phyloP scores from a whole-genome alignment of 1,140 invertebrate species.

The Chironomus tepperi region DNA sequence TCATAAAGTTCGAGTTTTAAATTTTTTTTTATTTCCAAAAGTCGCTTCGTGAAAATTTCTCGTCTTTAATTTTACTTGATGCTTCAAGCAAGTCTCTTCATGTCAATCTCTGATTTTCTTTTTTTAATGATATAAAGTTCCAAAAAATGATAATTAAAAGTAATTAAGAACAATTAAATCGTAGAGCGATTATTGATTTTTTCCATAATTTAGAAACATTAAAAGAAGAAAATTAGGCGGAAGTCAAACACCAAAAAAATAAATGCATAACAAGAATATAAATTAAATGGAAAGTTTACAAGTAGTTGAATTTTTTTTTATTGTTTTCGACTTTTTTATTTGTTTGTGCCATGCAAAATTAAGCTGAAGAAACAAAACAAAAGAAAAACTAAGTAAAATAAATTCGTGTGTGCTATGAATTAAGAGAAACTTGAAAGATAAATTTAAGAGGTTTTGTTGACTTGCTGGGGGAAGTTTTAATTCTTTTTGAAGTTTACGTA shows the following conservation, averaged over 20 bases:
- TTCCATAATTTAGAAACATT: conserved; percentile 14
- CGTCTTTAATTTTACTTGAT: not conserved
- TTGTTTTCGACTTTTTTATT: no score
- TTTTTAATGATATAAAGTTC: not conserved
- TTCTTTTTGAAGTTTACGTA: no score
- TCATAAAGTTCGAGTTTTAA: not conserved
- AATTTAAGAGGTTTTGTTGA: no score
- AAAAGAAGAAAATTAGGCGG: not conserved
- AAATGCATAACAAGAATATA: not conserved
- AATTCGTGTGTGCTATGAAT: not conserved
- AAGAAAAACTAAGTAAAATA: not conserved
- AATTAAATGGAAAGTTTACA: not conserved
- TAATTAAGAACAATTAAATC: not conserved
- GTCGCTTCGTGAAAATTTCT: not conserved
- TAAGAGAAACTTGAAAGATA: no score
- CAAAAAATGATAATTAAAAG: not conserved
- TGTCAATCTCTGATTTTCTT: not conserved
- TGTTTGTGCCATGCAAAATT: not conserved
- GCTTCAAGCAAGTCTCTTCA: no score
- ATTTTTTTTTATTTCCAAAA: not conserved
- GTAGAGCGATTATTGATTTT: conserved; percentile 13
- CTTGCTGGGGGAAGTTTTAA: no score
- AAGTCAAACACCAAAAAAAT: not conserved
- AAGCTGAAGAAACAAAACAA: not conserved
- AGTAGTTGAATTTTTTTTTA: not conserved